A percentile compares a stretch with the other conserved stretches of the same genome.
Conservation (phyloP, 2,113 vertebrate genomes). For the Colinus virginianus region DNA sequence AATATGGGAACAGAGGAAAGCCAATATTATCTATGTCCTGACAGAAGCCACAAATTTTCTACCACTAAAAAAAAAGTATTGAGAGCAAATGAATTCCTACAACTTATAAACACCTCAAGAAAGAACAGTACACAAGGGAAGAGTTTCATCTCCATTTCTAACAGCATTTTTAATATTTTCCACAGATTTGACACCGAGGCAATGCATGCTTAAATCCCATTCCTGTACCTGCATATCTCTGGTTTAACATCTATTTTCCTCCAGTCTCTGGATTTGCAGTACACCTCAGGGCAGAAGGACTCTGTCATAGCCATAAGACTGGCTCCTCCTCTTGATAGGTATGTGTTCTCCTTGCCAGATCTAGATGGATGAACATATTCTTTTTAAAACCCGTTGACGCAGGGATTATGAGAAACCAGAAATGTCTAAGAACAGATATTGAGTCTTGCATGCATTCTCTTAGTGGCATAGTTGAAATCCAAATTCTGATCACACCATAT, state of each 20-base stretch:
- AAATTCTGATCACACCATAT: neutral
- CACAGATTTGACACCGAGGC: neutral
- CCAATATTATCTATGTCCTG: neutral
- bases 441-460: neutral
- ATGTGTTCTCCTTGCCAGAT: neutral
- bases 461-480: neutral
- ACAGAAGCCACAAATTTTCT: neutral
- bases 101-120: neutral
- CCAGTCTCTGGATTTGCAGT: neutral
- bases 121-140: neutral
- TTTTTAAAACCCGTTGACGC: neutral
- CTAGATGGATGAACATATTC: neutral
- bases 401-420: neutral
- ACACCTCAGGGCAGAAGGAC: neutral
- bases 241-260: neutral
- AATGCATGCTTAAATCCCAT: neutral
- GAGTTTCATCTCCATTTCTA: neutral
- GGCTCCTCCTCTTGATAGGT: neutral
- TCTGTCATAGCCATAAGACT: neutral
- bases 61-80: neutral
- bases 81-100: neutral
- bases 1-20: neutral
- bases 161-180: neutral
- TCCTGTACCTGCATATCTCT: neutral
- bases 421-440: neutral